Conservation (phyloP, 2,113 vertebrate species). For the Bujurquina vittata region DNA sequence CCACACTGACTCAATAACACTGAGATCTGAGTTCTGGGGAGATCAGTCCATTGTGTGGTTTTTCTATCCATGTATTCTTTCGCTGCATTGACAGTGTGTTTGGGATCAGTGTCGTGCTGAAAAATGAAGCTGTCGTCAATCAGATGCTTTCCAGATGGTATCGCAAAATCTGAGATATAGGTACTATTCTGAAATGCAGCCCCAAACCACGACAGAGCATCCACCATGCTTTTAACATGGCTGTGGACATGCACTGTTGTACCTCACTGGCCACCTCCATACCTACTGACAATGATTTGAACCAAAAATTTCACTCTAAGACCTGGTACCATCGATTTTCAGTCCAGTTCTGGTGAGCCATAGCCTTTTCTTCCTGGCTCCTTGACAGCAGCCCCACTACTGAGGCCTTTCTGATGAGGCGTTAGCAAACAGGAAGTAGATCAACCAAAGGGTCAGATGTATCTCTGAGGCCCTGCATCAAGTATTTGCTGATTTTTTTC, state of each 20-base stretch:
- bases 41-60: background rate
- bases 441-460: background rate
- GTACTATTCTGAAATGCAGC: background rate
- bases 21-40: background rate
- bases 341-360: background rate
- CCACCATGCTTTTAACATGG: too few relatives aligned
- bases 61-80: background rate
- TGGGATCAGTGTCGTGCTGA: too few relatives aligned
- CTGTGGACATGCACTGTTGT: background rate
- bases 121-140: too few relatives aligned
- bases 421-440: background rate
- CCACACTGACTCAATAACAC: background rate
- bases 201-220: background rate
- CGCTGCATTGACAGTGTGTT: too few relatives aligned
- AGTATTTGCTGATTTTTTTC: too few relatives aligned
- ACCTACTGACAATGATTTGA: background rate
- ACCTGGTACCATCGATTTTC: background rate
- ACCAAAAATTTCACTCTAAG: background rate
- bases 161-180: too few relatives aligned
- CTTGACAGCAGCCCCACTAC: background rate
- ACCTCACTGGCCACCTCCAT: background rate
- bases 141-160: too few relatives aligned
- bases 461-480: too few relatives aligned
- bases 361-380: background rate
- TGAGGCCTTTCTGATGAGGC: background rate